Percentiles rank a stretch among this genome's conserved stretches.
These are phyloP conservation scores for Carapus acus DNA, from an alignment of 2,797 vertebrate genomes.

Conservation along the genomic window DNA sequence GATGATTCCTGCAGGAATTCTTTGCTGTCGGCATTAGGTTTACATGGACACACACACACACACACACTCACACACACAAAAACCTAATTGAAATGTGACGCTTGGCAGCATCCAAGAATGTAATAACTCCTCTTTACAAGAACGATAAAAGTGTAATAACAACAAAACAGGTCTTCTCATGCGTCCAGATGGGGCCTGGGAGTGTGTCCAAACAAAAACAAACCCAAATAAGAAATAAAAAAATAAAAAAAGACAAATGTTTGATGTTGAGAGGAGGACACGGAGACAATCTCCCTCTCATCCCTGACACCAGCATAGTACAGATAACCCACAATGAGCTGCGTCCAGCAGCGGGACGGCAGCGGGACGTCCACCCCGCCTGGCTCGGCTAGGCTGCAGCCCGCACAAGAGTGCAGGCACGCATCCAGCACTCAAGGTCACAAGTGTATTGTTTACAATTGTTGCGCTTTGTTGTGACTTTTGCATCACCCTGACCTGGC, in stretches of 20 bases:
- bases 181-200: slow-evolving; percentile 9
- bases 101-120: background rate
- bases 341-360: slow-evolving; percentile 12
- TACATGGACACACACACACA: no score
- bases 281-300: slow-evolving; percentile 17
- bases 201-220: background rate
- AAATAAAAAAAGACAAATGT: slow-evolving; percentile 13
- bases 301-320: slow-evolving; percentile 43
- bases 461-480: slow-evolving; percentile 74
- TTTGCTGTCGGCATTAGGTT: no score
- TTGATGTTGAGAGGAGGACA: slow-evolving; percentile 48
- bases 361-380: slow-evolving; percentile 35
- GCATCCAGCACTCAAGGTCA: slow-evolving; percentile 55
- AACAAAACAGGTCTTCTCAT: background rate
- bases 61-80: no score
- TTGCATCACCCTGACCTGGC: slow-evolving; percentile 72
- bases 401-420: slow-evolving; percentile 46
- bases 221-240: no score
- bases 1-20: no score
- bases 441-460: slow-evolving; percentile 56
- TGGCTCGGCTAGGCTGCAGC: slow-evolving; percentile 57
- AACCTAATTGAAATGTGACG: background rate
- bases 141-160: slow-evolving; percentile 17
- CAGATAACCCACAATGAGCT: slow-evolving; percentile 32
- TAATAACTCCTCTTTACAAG: background rate